These are phyloP conservation scores for Steatornis caripensis DNA, from an alignment of 2,113 vertebrate species.

Conservation along the genomic window DNA sequence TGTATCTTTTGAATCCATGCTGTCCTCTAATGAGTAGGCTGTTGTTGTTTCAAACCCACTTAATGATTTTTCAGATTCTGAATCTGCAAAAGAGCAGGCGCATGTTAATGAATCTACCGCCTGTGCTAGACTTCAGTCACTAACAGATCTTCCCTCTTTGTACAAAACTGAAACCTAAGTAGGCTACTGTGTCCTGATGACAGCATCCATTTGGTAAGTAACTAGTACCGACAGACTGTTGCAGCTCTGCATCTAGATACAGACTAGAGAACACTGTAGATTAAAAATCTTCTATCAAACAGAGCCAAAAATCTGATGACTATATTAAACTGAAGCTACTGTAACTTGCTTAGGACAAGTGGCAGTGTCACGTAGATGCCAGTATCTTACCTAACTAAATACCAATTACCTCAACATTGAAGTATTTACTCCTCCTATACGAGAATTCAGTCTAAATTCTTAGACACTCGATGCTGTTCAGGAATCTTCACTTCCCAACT, in stretches of 20 bases:
- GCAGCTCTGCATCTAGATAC: not conserved
- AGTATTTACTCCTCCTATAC: not conserved
- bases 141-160: slow-evolving; percentile 57
- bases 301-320: not conserved
- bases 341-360: not conserved
- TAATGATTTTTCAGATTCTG: slow-evolving; percentile 87
- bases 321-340: not conserved
- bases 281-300: not conserved
- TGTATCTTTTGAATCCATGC: slow-evolving; percentile 70
- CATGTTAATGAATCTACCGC: slow-evolving; percentile 59
- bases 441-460: not conserved
- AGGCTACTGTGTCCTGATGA: slow-evolving; percentile 78
- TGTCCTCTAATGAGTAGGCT: slow-evolving; percentile 77
- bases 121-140: slow-evolving; percentile 42
- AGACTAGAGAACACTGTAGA: not conserved
- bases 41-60: slow-evolving; percentile 87
- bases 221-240: slow-evolving; percentile 25
- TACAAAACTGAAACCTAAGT: slow-evolving; percentile 80
- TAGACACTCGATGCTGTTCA: not conserved
- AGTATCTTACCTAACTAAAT: not conserved
- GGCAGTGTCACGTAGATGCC: not conserved
- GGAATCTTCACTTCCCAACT: not conserved
- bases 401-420: not conserved
- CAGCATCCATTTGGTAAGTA: slow-evolving; percentile 70
- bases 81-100: slow-evolving; percentile 79